Evolutionary conservation across 2,888 invertebrate species (phyloP).

Genomic region (Actias luna): DNA sequence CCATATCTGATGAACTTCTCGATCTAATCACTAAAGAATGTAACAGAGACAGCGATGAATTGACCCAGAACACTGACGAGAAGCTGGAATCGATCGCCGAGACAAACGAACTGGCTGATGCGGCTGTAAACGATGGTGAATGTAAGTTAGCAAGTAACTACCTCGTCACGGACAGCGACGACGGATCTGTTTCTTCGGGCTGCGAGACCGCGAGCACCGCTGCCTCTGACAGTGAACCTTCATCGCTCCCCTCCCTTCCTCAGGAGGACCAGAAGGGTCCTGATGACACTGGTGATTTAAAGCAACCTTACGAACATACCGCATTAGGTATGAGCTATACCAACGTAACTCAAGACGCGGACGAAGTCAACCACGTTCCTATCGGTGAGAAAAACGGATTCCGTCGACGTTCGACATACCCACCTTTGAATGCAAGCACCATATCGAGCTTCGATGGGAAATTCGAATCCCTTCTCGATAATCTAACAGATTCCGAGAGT

Average conservation of each 20-base stretch:
- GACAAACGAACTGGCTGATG: slow-evolving; percentile 58
- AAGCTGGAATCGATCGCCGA: slow-evolving; percentile 67
- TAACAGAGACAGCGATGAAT: slow-evolving; percentile 47
- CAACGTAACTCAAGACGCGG: slow-evolving; percentile 25
- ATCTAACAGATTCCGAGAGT: slow-evolving; percentile 66
- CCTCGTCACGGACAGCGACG: slow-evolving; percentile 85
- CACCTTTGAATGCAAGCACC: slow-evolving; percentile 57
- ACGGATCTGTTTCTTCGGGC: slow-evolving; percentile 89
- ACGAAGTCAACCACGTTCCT: slow-evolving; percentile 72
- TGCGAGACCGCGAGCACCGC: slow-evolving; percentile 90
- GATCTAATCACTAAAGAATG: slow-evolving; percentile 59
- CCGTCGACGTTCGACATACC: slow-evolving; percentile 71
- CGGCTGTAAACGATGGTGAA: slow-evolving; percentile 39
- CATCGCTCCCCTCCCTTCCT: slow-evolving; percentile 70
- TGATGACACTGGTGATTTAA: slow-evolving; percentile 58
- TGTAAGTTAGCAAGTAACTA: slow-evolving; percentile 73
- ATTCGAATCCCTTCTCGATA: slow-evolving; percentile 71
- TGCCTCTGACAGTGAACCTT: slow-evolving; percentile 81
- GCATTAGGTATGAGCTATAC: not conserved
- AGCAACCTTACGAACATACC: slow-evolving; percentile 35
- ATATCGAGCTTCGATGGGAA: slow-evolving; percentile 59
- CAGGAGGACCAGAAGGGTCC: slow-evolving; percentile 62
- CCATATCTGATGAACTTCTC: slow-evolving; percentile 56
- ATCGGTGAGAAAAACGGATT: slow-evolving; percentile 74
- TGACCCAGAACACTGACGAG: slow-evolving; percentile 62